Evolutionary conservation across 2,888 invertebrate species (phyloP).

Genomic region (Catocala sponsa): DNA sequence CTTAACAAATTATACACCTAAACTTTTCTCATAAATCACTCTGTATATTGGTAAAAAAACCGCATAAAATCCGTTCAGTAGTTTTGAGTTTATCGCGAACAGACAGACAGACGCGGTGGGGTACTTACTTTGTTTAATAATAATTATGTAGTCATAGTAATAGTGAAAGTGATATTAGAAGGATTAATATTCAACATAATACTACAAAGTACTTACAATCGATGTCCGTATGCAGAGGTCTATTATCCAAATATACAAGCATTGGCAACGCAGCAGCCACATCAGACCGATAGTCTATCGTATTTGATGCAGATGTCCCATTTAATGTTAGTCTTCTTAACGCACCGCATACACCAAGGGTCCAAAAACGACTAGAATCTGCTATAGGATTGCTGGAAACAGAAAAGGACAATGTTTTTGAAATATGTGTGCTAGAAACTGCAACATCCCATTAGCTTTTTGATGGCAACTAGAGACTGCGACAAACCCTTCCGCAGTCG

Average conservation of each 20-base stretch:
- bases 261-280: slow-evolving; percentile 73
- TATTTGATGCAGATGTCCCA: slow-evolving; percentile 69
- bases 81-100: too few species aligned
- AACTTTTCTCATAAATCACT: too few species aligned
- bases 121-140: too few species aligned
- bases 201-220: slow-evolving; percentile 61
- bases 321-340: slow-evolving; percentile 70
- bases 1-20: too few species aligned
- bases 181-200: not conserved
- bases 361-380: slow-evolving; percentile 78
- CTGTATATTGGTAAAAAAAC: too few species aligned
- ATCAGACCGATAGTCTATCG: slow-evolving; percentile 63
- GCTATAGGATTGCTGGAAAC: slow-evolving; percentile 74
- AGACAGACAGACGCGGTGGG: not conserved
- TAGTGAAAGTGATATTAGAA: too few species aligned
- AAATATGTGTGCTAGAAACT: too few species aligned
- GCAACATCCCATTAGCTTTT: too few species aligned
- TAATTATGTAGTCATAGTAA: too few species aligned
- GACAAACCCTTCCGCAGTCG: too few species aligned
- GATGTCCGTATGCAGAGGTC: slow-evolving; percentile 67
- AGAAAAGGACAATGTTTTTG: not conserved
- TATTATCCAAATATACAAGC: slow-evolving; percentile 74
- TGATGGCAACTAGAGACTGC: too few species aligned
- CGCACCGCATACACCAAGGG: slow-evolving; percentile 75
- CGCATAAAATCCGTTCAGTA: too few species aligned